Base-by-base conservation (phyloP, 2,888 invertebrate species). In the Spodoptera exigua region DNA sequence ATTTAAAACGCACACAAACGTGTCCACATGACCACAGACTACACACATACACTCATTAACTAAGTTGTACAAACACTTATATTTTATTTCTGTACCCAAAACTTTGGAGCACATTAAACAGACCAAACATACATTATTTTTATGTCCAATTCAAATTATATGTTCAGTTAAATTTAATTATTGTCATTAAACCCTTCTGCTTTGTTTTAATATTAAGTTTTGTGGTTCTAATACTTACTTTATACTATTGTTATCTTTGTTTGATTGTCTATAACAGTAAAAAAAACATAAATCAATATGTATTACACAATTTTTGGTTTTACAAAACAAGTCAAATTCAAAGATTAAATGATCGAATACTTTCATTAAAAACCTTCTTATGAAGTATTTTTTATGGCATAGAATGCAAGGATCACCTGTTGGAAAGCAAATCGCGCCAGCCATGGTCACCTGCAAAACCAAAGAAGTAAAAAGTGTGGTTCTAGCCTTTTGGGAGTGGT, bases 81-180 rank as follows among this genome's bases (percentile, higher is more conserved):
- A 52, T 58, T 59, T 70, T 64, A 39, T 60, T 64, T 39, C 35
- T 44, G 44, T 9, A 21, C 70, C 66, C 62, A 39, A 69, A 65
- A 70, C 27, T 71, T 72, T 14, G 40, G 56, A 70, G 47, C 62
- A 11, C 67, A 71, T 68, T 61, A 66, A 40, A 39, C 35, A n/a
- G 43, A 32, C 27, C n/a, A 43, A 60, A 61, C 68, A 63, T 16
- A 60, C 66, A 72, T 72, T 75, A 73, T 70, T 70, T 74, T 74
- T 56, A 64, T 66, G 54, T 56, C 46, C 34, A 64, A 67, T 72
- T 61, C 59, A 70, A 76, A 70, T 61, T 55, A 56, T 59, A 40
- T 35, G 66, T 48, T 52, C 64, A 37, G 47, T 75, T 74, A 67
- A 64, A 77, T 77, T 66, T 61, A 65, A 62, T 48, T 48, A 45